These are phyloP conservation scores for Pogonomyrmex barbatus DNA, from an alignment of 1,140 invertebrate species.

Conservation along the genomic window DNA sequence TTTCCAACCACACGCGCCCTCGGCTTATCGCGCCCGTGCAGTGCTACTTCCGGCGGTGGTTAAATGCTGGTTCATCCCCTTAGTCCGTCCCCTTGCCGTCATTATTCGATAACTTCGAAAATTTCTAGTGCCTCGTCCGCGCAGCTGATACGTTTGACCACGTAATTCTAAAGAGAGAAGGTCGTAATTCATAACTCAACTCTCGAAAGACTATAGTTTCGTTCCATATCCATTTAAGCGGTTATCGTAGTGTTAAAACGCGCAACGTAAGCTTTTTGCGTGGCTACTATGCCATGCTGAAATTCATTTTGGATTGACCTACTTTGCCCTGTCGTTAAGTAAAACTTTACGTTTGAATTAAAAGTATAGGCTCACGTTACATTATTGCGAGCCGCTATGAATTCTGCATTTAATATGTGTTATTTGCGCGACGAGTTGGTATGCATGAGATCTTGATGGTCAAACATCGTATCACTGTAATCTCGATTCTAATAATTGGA, in stretches of 20 bases:
- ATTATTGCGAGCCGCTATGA: conserved; percentile 15
- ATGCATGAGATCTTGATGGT: conserved; percentile 60
- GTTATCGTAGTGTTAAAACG: conserved; percentile 17
- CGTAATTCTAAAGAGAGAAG: conserved; percentile 32
- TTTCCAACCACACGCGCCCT: conserved; percentile 50
- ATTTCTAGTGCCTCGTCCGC: conserved; percentile 35
- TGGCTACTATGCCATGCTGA: conserved; percentile 29
- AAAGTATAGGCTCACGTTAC: conserved; percentile 44
- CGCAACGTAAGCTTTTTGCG: conserved; percentile 34
- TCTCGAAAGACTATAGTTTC: conserved; percentile 25
- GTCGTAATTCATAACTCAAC: conserved; percentile 17
- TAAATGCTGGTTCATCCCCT: conserved; percentile 58
- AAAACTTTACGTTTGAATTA: conserved; percentile 58
- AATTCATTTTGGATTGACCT: conserved; percentile 54
- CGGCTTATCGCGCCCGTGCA: conserved; percentile 75
- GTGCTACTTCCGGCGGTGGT: conserved; percentile 51
- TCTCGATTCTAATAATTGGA: conserved; percentile 58
- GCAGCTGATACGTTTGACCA: conserved; percentile 43
- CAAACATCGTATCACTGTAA: conserved; percentile 44
- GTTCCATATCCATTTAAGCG: conserved; percentile 16
- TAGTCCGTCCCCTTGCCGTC: conserved; percentile 15
- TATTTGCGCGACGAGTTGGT: conserved; percentile 31
- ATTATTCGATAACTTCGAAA: conserved; percentile 59
- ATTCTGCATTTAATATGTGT: conserved; percentile 49
- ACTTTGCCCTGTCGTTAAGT: conserved; percentile 46